These are phyloP conservation scores for Drosophila eugracilis DNA, from an alignment of 1,140 invertebrate species.

Conservation along the genomic window DNA sequence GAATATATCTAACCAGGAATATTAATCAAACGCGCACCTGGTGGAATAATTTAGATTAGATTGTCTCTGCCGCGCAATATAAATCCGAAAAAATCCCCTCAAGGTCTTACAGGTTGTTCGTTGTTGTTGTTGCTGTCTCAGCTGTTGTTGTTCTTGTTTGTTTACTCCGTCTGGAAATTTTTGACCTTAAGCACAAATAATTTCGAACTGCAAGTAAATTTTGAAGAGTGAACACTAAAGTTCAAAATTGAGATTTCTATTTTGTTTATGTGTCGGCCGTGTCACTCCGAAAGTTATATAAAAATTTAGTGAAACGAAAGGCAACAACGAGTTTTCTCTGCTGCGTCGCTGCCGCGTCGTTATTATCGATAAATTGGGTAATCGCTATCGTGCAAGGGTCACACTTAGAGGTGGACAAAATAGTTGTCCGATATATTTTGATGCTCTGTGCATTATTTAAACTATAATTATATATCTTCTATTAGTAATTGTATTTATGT, in stretches of 20 bases:
- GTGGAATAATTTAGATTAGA: conserved; percentile 27
- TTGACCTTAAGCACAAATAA: conserved; percentile 17
- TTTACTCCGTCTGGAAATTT: conserved; percentile 10
- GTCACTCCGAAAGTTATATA: conserved; percentile 38
- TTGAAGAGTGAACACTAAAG: no score
- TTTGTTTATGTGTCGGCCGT: conserved; percentile 34
- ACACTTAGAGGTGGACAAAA: conserved; percentile 1
- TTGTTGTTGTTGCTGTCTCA: conserved; percentile 25
- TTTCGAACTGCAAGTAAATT: not conserved
- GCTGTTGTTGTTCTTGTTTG: conserved; percentile 11
- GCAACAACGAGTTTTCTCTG: conserved; percentile 11
- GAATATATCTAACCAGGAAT: conserved; percentile 9
- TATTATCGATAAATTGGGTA: not conserved
- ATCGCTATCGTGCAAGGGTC: not conserved
- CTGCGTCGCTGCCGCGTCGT: not conserved
- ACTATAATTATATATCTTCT: no score
- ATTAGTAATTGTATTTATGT: no score
- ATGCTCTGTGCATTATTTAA: no score
- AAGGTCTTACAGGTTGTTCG: conserved; percentile 71
- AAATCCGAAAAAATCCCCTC: conserved; percentile 20
- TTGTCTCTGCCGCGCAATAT: conserved; percentile 18
- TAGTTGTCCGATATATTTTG: no score
- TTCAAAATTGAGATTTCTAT: not conserved
- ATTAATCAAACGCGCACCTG: conserved; percentile 17
- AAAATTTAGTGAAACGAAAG: conserved; percentile 29